Conservation (phyloP, 2,797 vertebrate species). For the Sparidentex hasta region DNA sequence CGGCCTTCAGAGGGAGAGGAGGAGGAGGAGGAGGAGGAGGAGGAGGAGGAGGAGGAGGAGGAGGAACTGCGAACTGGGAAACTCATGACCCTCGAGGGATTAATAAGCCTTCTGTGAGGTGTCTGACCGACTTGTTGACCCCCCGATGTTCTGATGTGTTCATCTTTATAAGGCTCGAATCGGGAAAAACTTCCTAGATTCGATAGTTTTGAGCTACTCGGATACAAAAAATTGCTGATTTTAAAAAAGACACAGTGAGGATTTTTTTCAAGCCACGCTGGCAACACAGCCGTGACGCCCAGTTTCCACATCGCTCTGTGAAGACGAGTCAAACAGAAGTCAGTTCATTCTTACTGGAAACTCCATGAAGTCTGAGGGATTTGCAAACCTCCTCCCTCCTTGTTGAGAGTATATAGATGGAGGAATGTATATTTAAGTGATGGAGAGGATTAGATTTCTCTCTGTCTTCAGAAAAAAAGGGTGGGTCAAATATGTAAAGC, state of each 20-base stretch:
- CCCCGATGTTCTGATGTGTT: conserved; percentile 22
- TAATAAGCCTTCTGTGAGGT: conserved; percentile 65
- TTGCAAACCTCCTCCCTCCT: no score
- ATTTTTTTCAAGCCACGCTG: not conserved
- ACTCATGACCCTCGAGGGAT: conserved; percentile 67
- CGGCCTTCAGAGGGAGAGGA: conserved; percentile 38
- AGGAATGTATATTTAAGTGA: no score
- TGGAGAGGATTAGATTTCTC: no score
- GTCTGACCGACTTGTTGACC: conserved; percentile 59
- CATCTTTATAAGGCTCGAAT: conserved; percentile 23
- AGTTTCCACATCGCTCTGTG: no score
- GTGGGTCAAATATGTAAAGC: no score
- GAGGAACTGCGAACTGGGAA: conserved; percentile 43
- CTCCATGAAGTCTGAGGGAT: no score
- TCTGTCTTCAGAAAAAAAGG: no score
- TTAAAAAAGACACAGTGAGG: not conserved
- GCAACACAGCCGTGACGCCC: no score
- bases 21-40: conserved; percentile 23
- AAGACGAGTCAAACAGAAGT: no score
- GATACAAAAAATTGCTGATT: not conserved
- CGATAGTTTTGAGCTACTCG: not conserved
- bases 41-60: conserved; percentile 28
- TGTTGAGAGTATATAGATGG: no score
- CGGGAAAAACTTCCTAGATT: not conserved
- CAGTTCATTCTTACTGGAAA: no score